Base-by-base conservation (phyloP, 1,140 invertebrate species). In the Gonioctena quinquepunctata region DNA sequence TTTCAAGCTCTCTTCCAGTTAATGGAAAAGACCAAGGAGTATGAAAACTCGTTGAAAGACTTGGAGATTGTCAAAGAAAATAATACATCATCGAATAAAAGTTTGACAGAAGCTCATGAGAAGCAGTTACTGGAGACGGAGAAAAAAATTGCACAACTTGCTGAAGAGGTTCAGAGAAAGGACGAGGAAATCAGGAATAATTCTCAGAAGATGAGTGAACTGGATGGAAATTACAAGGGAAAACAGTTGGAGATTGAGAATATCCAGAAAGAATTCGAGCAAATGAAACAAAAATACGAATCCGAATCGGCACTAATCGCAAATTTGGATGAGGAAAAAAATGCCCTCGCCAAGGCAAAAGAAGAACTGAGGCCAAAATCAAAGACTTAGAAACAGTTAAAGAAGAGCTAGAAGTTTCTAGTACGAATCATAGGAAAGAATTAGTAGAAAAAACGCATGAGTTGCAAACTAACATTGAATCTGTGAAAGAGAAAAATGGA, bases 101-200 rank as follows among this genome's bases (percentile, higher is more conserved):
- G 59, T n/a, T 23, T 72, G 2, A 21, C 49, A 22, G 63, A 71
- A 56, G 56, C 19, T 16, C 61, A 65, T 19, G 68, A 59, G n/a
- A 65, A 60, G 8, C 25, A 75, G 63, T 52, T 78, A 7, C 64
- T 56, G 59, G 64, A 68, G 19, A 61, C 57, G 81, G 79, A 86
- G 80, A 76, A 87, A 83, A 78, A 86, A 56, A 77, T 90, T 52
- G 80, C 82, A 68, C 82, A 83, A 77, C 72, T 86, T 48, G 83
- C 78, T 26, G 80, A 77, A 64, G 84, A 87, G 11, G 81, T 84
- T 5, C 82, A 85, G 60, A 83, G 85, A 73, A 77, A 83, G 70
- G 84, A 86, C 69, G 69, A 77, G 66, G 68, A 76, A 52, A 48
- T 76, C 3, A 59, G 13, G 0, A 25, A n/a, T 59, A 16, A 59